phyloP scores from a whole-genome alignment of 1,140 invertebrate species.

The Drosophila littoralis region DNA sequence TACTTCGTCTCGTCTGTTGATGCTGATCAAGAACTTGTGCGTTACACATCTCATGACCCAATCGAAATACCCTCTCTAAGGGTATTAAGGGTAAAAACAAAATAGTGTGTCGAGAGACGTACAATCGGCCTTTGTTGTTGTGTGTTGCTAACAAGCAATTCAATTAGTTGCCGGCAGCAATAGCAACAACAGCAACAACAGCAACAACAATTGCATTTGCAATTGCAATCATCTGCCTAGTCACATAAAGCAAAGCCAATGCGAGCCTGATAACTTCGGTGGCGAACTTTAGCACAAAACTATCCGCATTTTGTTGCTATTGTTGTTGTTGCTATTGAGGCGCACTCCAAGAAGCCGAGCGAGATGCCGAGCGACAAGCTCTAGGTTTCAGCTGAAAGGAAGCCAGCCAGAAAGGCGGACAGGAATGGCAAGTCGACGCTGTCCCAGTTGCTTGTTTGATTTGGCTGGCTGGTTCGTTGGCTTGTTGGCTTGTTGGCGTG shows the following conservation, averaged over 20 bases:
- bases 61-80: too few species aligned
- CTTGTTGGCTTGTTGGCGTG: conserved; percentile 68
- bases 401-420: conserved; percentile 38
- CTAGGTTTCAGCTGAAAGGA: conserved; percentile 24
- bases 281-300: conserved; percentile 59
- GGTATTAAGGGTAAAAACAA: not conserved
- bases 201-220: conserved; percentile 28
- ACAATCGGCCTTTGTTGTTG: conserved; percentile 18
- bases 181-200: conserved; percentile 21
- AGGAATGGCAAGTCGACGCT: conserved; percentile 36
- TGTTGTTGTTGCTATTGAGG: conserved; percentile 33
- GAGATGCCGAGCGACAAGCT: conserved; percentile 11
- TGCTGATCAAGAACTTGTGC: too few species aligned
- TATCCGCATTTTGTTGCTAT: conserved; percentile 47
- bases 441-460: conserved; percentile 58
- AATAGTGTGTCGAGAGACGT: not conserved
- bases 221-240: conserved; percentile 57
- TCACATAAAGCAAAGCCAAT: conserved; percentile 61
- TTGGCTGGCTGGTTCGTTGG: conserved; percentile 46
- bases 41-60: too few species aligned
- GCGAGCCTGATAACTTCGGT: conserved; percentile 54
- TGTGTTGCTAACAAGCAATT: conserved; percentile 70
- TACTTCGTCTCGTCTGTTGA: too few species aligned
- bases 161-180: conserved; percentile 60
- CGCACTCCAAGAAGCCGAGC: conserved; percentile 24